Evolutionary conservation across 2,113 vertebrate species (phyloP), one percentile per base, ranked within the genome.

Genomic region (Talpa occidentalis): DNA sequence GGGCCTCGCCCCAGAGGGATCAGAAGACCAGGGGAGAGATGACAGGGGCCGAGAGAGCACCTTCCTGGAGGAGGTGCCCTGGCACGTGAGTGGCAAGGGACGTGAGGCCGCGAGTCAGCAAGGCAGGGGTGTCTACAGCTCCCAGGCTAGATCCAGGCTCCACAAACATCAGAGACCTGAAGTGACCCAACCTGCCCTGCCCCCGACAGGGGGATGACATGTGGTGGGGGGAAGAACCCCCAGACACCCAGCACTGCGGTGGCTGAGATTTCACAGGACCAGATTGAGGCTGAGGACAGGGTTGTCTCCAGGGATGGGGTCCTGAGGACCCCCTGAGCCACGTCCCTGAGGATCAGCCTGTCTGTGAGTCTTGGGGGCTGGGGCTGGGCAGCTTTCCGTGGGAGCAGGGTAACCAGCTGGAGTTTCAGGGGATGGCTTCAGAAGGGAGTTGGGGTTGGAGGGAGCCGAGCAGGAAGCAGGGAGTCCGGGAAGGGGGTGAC

Each of bases 321-420:
- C 37, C 6, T 0, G 28, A 76, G 54, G 21, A 22, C 4, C 8
- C 62, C 6, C 62, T 17, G 42, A 52, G 54, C 24, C 19, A 12
- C 0, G 0, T 62, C 6, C 56, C 22, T 37, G 30, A 77, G 32
- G 12, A 28, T 40, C 21, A 32, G 0, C 42, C 24, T 4, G 0
- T 6, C 22, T 24, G 22, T 24, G n/a, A 49, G 26, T 5, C 28
- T 1, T 0, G 6, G n/a, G 66, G 56, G 49, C n/a, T n/a, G n/a
- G n/a, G n/a, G n/a, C n/a, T n/a, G n/a, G n/a, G n/a, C n/a, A n/a
- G n/a, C n/a, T n/a, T n/a, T 78, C 80, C 40, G 49, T 19, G 40
- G 74, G 8, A 73, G 42, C 70, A 32, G 2, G 10, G 32, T 7
- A 6, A 37, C 2, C 30, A 6, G 15, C 74, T 49, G 52, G 47